Base-by-base conservation (phyloP, 2,113 vertebrate genomes). In the Riparia riparia region DNA sequence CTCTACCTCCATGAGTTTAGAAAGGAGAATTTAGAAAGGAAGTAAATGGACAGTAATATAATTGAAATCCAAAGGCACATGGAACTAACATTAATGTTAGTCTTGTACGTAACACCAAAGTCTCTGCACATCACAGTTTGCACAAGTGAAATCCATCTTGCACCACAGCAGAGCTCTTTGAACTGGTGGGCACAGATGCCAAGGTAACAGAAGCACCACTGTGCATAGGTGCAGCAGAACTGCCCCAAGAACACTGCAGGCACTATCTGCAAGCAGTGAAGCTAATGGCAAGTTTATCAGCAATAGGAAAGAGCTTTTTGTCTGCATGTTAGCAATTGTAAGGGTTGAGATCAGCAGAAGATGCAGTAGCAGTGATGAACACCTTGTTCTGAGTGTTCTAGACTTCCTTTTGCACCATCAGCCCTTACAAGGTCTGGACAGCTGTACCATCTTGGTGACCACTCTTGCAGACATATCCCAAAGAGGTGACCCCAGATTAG, bases 381-480 rank as follows among this genome's bases (percentile, higher is more conserved):
- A 3, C 9, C 9, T 73, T 14, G 2, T 17, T 61, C 51, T 64
- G 2, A 5, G 25, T n/a, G 24, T 42, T 69, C 28, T 41, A 31
- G n/a, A 18, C 20, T 57, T 26, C n/a, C 12, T 61, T 63, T 41
- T 65, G 29, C 20, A 72, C 4, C 8, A 29, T 39, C 32, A 51
- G 15, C 11, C 15, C 11, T 64, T n/a, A 44, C 9, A 54, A 57
- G 8, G 25, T 45, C 32, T 58, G 24, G 17, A 56, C 51, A 92
- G 24, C 60, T 79, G 17, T 41, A 39, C 25, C 37, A 31, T 22
- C 15, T 57, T 25, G 2, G 25, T 49, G n/a, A 42, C 21, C 15
- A 10, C 14, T 39, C 47, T 37, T 79, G 29, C 21, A 88, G 19
- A 14, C 3, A 14, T 6, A 68, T 9, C 44, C 29, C 1, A 0